Base-by-base conservation (phyloP, 2,797 vertebrate genomes). In the Lindbergichthys nudifrons region DNA sequence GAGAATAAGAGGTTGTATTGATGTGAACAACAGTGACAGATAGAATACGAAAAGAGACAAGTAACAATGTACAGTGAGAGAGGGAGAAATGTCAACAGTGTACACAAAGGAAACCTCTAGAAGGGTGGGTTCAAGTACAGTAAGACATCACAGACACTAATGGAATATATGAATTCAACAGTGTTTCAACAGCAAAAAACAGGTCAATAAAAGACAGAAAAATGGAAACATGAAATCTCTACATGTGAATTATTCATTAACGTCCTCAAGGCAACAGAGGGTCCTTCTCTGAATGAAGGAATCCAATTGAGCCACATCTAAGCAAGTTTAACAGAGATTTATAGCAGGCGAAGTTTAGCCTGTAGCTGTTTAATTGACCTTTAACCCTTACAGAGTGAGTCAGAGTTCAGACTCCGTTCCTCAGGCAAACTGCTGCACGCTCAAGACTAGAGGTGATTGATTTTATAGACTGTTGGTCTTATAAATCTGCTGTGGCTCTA, bases 41-140 rank as follows among this genome's bases (percentile, higher is more conserved):
- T 47, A 61, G 59, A 70, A 67, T 18, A 50, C 43, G 57, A 65
- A 77, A 63, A 73, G 53, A 56, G 5, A 62, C 16, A 13, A 42
- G 50, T 11, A 54, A 41, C 48, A 19, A 68, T 36, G 53, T n/a
- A 23, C 3, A 23, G 10, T 39, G 39, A 69, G 42, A 58, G 39
- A 61, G 14, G 36, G 19, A 58, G 54, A 18, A 21, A 53, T 21
- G n/a, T 43, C 63, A 72, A n/a, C n/a, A 8, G 43, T 43, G 58
- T 82, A 64, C 52, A 71, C 47, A 77, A 74, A 80, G n/a, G 5
- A 51, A 61, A 56, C 62, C 84, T 80, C 79, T 23, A 21, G 71
- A 80, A 71, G 71, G 30, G 48, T 23, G 65, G 78, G 70, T 84
- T 78, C 43, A 79, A 75, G 59, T 71, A 26, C 58, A 80, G 73